A percentile compares a stretch with the other conserved stretches of the same genome.
Conservation (phyloP, 2,888 invertebrate genomes). For the Amiota mariae region DNA sequence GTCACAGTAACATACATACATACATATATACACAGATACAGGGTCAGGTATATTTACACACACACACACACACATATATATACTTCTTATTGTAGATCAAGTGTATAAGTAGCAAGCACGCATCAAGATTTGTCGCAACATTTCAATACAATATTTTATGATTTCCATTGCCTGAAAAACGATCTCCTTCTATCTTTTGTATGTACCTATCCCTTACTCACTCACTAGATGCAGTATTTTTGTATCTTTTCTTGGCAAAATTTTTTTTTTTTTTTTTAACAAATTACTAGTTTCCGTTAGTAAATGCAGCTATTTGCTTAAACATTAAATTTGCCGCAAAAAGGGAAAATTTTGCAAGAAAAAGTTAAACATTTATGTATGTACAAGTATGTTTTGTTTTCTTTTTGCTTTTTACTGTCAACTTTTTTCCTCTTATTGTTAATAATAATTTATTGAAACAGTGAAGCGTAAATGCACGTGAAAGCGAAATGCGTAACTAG, state of each 20-base stretch:
- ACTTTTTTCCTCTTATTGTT: not conserved
- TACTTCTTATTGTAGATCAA: not conserved
- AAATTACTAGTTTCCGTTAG: slow-evolving; percentile 64
- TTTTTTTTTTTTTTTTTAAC: slow-evolving; percentile 45
- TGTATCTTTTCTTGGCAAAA: slow-evolving; percentile 32
- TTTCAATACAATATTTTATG: no score
- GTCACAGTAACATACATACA: no score
- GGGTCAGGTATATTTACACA: no score
- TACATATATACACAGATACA: not conserved
- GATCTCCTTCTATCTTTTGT: no score
- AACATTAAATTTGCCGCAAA: slow-evolving; percentile 6
- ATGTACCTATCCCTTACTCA: not conserved
- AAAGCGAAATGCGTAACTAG: slow-evolving; percentile 26
- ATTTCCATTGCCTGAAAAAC: no score
- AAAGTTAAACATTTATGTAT: slow-evolving; percentile 46
- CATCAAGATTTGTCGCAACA: no score
- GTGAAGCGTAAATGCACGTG: slow-evolving; percentile 55
- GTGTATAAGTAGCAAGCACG: no score
- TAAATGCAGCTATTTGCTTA: slow-evolving; percentile 36
- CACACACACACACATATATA: no score
- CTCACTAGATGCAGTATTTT: slow-evolving; percentile 34
- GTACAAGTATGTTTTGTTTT: not conserved
- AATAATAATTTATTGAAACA: slow-evolving; percentile 56
- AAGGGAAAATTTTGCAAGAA: slow-evolving; percentile 53
- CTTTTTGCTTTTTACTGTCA: not conserved